Evolutionary conservation across 2,888 invertebrate species (phyloP).

Genomic region (Hirtodrosophila confusa): DNA sequence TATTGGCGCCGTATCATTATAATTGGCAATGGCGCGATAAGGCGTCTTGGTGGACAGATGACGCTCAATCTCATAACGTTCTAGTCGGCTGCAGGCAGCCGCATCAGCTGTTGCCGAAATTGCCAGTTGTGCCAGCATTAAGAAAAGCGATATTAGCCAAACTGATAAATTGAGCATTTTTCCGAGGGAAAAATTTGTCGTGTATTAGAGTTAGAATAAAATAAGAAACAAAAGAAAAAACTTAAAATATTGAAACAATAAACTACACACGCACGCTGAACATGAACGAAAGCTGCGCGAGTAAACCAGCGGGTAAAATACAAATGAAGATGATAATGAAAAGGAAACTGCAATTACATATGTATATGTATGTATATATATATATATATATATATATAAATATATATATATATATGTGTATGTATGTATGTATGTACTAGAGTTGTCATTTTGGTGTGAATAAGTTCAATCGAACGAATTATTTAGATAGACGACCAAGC

Average conservation of each 20-base stretch:
- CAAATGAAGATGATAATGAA: no score
- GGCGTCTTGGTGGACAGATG: conserved; percentile 89
- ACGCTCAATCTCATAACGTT: conserved; percentile 84
- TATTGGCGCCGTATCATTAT: conserved; percentile 86
- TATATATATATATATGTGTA: no score
- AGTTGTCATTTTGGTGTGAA: no score
- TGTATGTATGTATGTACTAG: no score
- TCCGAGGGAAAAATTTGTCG: conserved; percentile 68
- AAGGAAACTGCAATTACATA: no score
- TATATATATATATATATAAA: no score
- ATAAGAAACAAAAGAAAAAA: conserved; percentile 39
- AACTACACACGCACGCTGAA: conserved; percentile 9
- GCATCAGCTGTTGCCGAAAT: conserved; percentile 45
- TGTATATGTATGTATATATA: no score
- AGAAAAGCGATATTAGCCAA: conserved; percentile 28
- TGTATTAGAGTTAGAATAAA: conserved; percentile 25
- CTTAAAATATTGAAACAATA: conserved; percentile 54
- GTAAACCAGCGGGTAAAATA: no score
- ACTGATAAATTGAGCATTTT: conserved; percentile 56
- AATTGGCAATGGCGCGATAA: conserved; percentile 89
- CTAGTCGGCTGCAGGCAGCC: conserved; percentile 58
- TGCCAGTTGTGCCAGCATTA: conserved; percentile 14
- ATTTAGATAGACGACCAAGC: no score
- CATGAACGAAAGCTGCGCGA: no score
- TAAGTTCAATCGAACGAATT: no score